Evolutionary conservation across 2,797 vertebrate species (phyloP), one percentile per base, ranked within the genome.

Genomic region (Fringilla coelebs): DNA sequence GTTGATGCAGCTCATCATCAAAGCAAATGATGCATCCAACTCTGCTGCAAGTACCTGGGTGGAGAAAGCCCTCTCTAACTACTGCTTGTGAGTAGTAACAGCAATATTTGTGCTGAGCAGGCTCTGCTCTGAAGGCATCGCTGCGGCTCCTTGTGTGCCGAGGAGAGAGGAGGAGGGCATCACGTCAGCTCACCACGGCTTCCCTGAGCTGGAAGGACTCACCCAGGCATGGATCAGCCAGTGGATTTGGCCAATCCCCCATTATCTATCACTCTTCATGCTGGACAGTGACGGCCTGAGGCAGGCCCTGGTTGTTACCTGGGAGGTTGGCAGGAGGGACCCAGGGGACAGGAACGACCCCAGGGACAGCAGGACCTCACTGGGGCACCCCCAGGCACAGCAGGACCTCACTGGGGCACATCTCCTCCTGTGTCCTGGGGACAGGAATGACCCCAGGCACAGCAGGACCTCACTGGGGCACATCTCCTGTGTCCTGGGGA

Each of bases 131-230:
- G 34, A 13, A 41, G 38, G 16, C 22, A 31, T 17, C 0, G 0
- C 41, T 31, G 3, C 0, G 0, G 24, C 19, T 1, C 74, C 20
- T 49, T 0, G 0, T 9, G 28, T 10, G 48, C 32, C 0, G 1
- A 36, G 29, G 14, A 10, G 46, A 66, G 5, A 10, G 5, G 4
- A 26, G 34, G 66, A 16, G 16, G 8, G 19, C 11, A 31, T 26
- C 34, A 16, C 2, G 14, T 4, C 3, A 20, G 17, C 31, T 26
- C 2, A 3, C 41, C 45, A 1, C n/a, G 12, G 20, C 22, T 61
- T 54, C 24, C 26, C 34, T 46, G 38, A 66, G 28, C 73, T 80
- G 61, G 55, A 31, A 83, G 15, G 29, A 9, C 9, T 43, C 9
- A 12, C 1, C 22, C 54, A n/a, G 60, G 17, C 2, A 1, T 3